Percentiles rank a stretch among this genome's conserved stretches.
These are phyloP conservation scores for Aethes cnicana DNA, from an alignment of 2,888 invertebrate genomes.

Conservation along the genomic window DNA sequence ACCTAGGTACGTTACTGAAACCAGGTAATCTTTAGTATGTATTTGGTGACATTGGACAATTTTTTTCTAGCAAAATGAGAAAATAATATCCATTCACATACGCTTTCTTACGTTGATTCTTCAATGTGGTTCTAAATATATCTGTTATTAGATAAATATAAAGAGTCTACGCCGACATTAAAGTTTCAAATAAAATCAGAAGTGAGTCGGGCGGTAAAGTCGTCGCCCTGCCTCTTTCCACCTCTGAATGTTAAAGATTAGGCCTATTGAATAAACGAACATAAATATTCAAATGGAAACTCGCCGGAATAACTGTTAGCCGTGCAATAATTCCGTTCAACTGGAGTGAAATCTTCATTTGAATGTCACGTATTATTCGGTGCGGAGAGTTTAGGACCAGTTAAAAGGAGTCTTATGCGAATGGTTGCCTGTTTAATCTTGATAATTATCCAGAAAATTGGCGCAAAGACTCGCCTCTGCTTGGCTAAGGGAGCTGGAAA, in stretches of 20 bases:
- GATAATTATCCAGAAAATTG: constrained; percentile 68
- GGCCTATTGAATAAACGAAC: constrained; percentile 31
- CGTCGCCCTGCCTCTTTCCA: constrained; percentile 2
- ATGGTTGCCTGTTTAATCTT: constrained; percentile 61
- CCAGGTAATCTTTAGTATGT: too few relatives aligned
- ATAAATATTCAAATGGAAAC: constrained; percentile 42
- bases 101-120: too few relatives aligned
- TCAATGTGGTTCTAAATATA: too few relatives aligned
- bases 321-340: constrained; percentile 44
- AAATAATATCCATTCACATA: too few relatives aligned
- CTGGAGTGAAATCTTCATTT: constrained; percentile 51
- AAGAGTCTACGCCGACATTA: neutral
- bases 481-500: constrained; percentile 39
- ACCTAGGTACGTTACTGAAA: too few relatives aligned
- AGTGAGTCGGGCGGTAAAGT: constrained; percentile 6
- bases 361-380: constrained; percentile 52
- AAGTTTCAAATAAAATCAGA: constrained; percentile 2
- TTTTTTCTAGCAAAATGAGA: too few relatives aligned
- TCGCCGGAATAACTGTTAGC: constrained; percentile 47
- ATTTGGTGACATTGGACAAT: too few relatives aligned
- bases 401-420: constrained; percentile 52
- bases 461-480: constrained; percentile 42
- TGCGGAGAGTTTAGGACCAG: constrained; percentile 53
- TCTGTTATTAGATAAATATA: too few relatives aligned
- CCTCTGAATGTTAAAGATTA: constrained; percentile 30